These are phyloP conservation scores for Pammene fasciana DNA, from an alignment of 2,888 invertebrate species.

Conservation along the genomic window DNA sequence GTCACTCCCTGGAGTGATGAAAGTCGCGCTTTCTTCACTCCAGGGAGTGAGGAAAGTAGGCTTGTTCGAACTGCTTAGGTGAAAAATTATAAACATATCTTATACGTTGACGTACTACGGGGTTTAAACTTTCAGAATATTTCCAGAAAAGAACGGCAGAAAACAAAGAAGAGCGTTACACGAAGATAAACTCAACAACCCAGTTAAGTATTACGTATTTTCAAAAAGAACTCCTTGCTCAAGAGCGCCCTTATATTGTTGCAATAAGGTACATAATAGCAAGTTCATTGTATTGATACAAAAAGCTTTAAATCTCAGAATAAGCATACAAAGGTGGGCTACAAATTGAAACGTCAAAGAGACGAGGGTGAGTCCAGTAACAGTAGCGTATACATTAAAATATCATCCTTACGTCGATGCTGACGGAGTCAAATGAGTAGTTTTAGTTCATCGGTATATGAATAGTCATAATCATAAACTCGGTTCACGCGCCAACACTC, in stretches of 20 bases:
- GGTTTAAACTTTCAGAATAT: not conserved
- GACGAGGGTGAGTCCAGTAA: conserved; percentile 34
- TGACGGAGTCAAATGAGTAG: not conserved
- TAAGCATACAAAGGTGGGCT: conserved; percentile 21
- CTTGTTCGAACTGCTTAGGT: too few relatives aligned
- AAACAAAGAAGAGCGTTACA: too few relatives aligned
- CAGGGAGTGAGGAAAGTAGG: too few relatives aligned
- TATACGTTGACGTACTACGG: too few relatives aligned
- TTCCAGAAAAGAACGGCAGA: not conserved
- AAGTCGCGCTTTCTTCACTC: too few relatives aligned
- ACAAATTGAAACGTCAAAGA: conserved; percentile 37
- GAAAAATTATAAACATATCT: too few relatives aligned
- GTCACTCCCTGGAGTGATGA: too few relatives aligned
- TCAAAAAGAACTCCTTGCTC: not conserved
- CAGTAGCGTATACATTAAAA: conserved; percentile 28
- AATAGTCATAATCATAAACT: too few relatives aligned
- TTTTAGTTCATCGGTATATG: not conserved
- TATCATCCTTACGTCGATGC: conserved; percentile 9
- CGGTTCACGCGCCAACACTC: too few relatives aligned
- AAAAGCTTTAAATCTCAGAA: conserved; percentile 13
- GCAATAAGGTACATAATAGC: not conserved
- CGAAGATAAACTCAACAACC: too few relatives aligned
- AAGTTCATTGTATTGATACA: not conserved
- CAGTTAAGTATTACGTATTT: not conserved
- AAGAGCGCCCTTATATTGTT: not conserved